Conservation (phyloP, 2,888 invertebrate genomes). For the Drosophila testacea region DNA sequence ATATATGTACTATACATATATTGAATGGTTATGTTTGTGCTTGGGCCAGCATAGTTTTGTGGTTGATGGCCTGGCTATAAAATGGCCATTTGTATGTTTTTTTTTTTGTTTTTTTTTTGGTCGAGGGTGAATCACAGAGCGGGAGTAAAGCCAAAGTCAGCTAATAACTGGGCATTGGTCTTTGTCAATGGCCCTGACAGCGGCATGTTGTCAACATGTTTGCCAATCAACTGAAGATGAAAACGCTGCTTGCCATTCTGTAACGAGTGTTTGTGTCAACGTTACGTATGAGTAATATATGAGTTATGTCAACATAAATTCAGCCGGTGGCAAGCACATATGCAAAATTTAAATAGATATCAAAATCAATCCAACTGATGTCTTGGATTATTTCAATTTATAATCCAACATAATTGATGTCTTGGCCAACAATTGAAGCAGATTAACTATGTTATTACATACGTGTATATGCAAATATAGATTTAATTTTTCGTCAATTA, state of each 20-base stretch:
- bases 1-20: not conserved
- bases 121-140: not conserved
- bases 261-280: slow-evolving; percentile 21
- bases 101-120: not conserved
- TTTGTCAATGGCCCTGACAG: slow-evolving; percentile 39
- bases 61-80: slow-evolving; percentile 75
- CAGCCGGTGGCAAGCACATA: slow-evolving; percentile 9
- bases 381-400: not conserved
- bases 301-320: slow-evolving; percentile 28
- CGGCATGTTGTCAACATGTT: slow-evolving; percentile 54
- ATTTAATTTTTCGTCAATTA: slow-evolving; percentile 3
- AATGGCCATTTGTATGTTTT: slow-evolving; percentile 68
- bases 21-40: slow-evolving; percentile 40
- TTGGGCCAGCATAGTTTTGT: slow-evolving; percentile 69
- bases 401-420: not conserved
- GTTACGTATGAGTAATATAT: slow-evolving; percentile 55
- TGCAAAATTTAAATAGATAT: slow-evolving; percentile 23
- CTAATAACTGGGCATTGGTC: slow-evolving; percentile 71
- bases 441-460: not conserved
- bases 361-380: not conserved
- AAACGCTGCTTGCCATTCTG: not conserved
- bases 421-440: not conserved
- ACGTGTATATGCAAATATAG: not conserved
- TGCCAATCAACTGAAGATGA: slow-evolving; percentile 44
- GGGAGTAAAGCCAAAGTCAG: slow-evolving; percentile 41